Conservation (phyloP, 1,140 invertebrate genomes). For the Cydia fagiglandana region DNA sequence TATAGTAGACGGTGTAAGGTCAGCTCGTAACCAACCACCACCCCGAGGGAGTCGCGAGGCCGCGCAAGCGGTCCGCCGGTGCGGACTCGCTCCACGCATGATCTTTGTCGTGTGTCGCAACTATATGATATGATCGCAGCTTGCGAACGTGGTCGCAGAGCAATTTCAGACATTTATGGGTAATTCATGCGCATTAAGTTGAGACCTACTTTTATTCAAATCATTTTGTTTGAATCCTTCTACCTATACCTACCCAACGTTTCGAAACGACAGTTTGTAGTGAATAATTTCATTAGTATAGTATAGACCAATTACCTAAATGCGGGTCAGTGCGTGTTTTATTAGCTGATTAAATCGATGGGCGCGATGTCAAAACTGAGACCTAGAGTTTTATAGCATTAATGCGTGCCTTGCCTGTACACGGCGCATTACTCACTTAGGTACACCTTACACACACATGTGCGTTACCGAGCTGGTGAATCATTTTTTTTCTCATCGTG, state of each 20-base stretch:
- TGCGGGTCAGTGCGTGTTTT: background rate
- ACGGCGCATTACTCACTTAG: background rate
- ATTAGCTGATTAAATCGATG: background rate
- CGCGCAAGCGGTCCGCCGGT: background rate
- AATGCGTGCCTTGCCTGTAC: background rate
- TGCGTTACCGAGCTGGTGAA: conserved; percentile 3
- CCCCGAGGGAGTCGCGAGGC: conserved; percentile 5
- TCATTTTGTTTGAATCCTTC: conserved; percentile 8
- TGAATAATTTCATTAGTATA: conserved; percentile 6
- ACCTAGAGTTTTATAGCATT: conserved; percentile 16
- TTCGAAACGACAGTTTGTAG: background rate
- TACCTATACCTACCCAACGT: background rate
- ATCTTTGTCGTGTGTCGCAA: conserved; percentile 8
- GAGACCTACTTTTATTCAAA: conserved; percentile 11
- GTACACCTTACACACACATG: background rate
- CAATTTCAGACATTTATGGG: conserved; percentile 20
- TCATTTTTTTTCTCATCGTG: background rate
- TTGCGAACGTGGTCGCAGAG: conserved; percentile 13
- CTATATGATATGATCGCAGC: conserved; percentile 22
- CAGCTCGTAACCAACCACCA: background rate
- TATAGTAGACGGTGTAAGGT: conserved; percentile 3
- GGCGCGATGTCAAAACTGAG: conserved; percentile 1
- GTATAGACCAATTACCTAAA: conserved; percentile 16
- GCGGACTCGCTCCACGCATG: background rate
- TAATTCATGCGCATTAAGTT: conserved; percentile 1